Percentiles rank a stretch among this genome's conserved stretches.
These are phyloP conservation scores for Erannis defoliaria DNA, from an alignment of 2,888 invertebrate species.

Conservation along the genomic window DNA sequence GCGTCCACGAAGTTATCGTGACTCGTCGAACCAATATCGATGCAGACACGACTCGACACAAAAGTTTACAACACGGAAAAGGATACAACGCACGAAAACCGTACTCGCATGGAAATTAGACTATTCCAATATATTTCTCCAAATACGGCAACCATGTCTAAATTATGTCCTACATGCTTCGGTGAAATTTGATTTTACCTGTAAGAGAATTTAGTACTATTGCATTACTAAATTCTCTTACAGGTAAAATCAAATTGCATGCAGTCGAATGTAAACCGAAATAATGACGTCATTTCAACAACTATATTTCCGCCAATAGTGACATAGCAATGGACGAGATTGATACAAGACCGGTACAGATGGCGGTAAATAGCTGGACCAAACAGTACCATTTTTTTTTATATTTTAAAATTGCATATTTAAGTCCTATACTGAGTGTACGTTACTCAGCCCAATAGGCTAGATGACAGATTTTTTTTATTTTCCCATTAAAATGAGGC, in stretches of 20 bases:
- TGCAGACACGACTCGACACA: slow-evolving; percentile 66
- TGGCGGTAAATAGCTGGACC: too few relatives aligned
- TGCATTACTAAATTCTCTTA: too few relatives aligned
- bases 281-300: neutral
- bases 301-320: too few relatives aligned
- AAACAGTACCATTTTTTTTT: too few relatives aligned
- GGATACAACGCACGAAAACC: slow-evolving; percentile 74
- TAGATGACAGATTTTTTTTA: too few relatives aligned
- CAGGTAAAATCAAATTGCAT: too few relatives aligned
- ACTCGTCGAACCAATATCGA: slow-evolving; percentile 77
- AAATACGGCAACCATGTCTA: slow-evolving; percentile 53
- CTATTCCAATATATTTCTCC: slow-evolving; percentile 57
- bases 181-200: slow-evolving; percentile 51
- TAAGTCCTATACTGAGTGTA: too few relatives aligned
- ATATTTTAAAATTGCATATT: too few relatives aligned
- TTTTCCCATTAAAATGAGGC: too few relatives aligned
- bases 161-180: slow-evolving; percentile 52
- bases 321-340: neutral
- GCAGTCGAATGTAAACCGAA: slow-evolving; percentile 2
- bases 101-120: slow-evolving; percentile 70
- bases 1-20: slow-evolving; percentile 64
- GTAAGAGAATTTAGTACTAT: slow-evolving; percentile 31
- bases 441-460: too few relatives aligned
- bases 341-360: neutral
- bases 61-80: slow-evolving; percentile 81